Conservation (phyloP, 2,888 invertebrate genomes). For the Pecten maximus region DNA sequence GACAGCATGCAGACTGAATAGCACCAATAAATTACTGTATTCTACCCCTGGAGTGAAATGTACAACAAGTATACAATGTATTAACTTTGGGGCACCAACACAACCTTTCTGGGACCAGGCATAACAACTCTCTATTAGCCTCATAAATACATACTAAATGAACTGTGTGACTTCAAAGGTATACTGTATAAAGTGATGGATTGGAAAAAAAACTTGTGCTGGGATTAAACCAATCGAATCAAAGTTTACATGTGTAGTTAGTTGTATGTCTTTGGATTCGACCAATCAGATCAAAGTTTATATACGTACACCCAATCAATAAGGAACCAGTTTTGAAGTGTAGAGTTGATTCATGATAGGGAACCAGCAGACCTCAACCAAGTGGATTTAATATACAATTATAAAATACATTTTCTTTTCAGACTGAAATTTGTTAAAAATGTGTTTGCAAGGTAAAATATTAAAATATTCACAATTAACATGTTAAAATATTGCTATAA, state of each 20-base stretch:
- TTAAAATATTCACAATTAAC: background rate
- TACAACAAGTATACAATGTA: background rate
- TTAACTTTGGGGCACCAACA: background rate
- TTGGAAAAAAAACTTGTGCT: background rate
- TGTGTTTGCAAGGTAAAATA: background rate
- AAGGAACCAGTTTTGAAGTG: background rate
- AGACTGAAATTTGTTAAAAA: background rate
- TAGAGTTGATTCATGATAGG: background rate
- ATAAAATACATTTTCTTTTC: background rate
- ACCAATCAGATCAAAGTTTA: background rate
- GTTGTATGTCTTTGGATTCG: background rate
- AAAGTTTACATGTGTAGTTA: background rate
- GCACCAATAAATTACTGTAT: constrained; percentile 4
- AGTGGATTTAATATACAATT: no score
- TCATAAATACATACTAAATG: background rate
- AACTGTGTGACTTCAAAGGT: background rate
- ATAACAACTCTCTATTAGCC: background rate
- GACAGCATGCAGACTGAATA: background rate
- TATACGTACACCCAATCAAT: background rate
- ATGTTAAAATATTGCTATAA: constrained; percentile 18
- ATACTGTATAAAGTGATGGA: background rate
- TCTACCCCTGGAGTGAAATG: constrained; percentile 12
- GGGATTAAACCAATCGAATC: constrained; percentile 6
- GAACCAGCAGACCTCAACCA: no score
- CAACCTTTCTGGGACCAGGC: background rate